phyloP scores from a whole-genome alignment of 2,888 invertebrate genomes.

The Loripinus fragilis region DNA sequence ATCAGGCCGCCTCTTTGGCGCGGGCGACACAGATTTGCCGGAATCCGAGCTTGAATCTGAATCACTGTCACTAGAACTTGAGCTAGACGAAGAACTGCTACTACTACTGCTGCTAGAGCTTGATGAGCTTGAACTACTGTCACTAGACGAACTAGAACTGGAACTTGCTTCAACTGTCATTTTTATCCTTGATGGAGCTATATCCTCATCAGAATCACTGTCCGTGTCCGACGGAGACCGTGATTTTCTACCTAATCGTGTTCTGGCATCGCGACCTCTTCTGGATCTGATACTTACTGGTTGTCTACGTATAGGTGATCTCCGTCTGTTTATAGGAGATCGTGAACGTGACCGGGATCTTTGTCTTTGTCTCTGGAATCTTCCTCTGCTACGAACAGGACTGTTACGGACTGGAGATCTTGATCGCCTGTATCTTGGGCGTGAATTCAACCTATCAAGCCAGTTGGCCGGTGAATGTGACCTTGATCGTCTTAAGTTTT shows the following conservation, averaged over 20 bases:
- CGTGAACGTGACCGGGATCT: slow-evolving; percentile 38
- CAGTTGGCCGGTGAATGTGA: not conserved
- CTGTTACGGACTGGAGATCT: slow-evolving; percentile 17
- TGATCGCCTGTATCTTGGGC: slow-evolving; percentile 29
- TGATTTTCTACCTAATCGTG: slow-evolving; percentile 51
- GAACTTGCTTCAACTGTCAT: slow-evolving; percentile 18
- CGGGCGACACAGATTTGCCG: not conserved
- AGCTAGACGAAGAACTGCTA: slow-evolving; percentile 24
- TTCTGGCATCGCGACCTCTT: slow-evolving; percentile 42
- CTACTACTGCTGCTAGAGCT: slow-evolving; percentile 32
- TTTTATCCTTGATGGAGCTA: slow-evolving; percentile 18
- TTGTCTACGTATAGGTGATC: slow-evolving; percentile 24
- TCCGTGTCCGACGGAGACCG: slow-evolving; percentile 51
- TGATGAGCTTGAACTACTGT: slow-evolving; percentile 44
- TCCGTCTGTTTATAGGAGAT: slow-evolving; percentile 42
- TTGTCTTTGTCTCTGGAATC: not conserved
- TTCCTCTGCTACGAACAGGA: not conserved
- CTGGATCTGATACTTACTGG: slow-evolving; percentile 32
- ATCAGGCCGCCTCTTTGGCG: not conserved
- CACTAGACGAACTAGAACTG: slow-evolving; percentile 31
- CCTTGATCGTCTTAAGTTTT: not conserved
- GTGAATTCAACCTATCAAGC: not conserved
- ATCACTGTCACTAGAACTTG: slow-evolving; percentile 9
- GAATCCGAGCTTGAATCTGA: not conserved
- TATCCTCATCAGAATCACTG: slow-evolving; percentile 25